A percentile compares a stretch with the other conserved stretches of the same genome.
These are phyloP conservation scores for Catostylus mosaicus DNA, from an alignment of 30 jellyfish, hydroid and myxozoan genomes.

Conservation along the genomic window DNA sequence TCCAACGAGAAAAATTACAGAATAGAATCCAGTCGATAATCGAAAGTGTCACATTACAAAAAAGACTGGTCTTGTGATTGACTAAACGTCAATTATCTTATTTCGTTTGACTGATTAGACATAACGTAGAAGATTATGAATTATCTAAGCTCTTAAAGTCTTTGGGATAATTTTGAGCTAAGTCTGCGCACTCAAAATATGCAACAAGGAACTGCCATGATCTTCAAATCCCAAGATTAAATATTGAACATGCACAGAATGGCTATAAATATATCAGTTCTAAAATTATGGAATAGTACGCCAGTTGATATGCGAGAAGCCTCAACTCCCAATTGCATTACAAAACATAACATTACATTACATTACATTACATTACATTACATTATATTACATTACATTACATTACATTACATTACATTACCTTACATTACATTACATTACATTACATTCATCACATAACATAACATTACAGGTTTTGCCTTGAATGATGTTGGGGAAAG, in stretches of 20 bases:
- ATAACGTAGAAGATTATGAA: neutral
- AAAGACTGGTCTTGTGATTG: no score
- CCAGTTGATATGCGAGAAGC: no score
- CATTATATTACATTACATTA: no score
- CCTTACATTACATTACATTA: no score
- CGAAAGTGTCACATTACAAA: no score
- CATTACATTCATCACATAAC: no score
- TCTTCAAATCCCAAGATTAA: neutral
- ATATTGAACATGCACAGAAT: neutral
- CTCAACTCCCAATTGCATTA: neutral
- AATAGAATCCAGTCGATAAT: no score
- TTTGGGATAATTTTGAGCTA: neutral
- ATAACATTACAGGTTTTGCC: no score
- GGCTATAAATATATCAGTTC: neutral
- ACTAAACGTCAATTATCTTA: no score
- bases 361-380: no score
- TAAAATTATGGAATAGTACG: neutral
- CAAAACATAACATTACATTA: neutral
- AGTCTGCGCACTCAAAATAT: neutral
- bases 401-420: no score
- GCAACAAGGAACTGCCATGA: neutral
- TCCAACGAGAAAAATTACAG: neutral
- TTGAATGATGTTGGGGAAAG: no score
- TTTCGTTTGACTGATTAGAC: neutral
- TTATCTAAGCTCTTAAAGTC: neutral